These are phyloP conservation scores for Sinonovacula constricta DNA, from an alignment of 1,140 invertebrate genomes.

Conservation along the genomic window DNA sequence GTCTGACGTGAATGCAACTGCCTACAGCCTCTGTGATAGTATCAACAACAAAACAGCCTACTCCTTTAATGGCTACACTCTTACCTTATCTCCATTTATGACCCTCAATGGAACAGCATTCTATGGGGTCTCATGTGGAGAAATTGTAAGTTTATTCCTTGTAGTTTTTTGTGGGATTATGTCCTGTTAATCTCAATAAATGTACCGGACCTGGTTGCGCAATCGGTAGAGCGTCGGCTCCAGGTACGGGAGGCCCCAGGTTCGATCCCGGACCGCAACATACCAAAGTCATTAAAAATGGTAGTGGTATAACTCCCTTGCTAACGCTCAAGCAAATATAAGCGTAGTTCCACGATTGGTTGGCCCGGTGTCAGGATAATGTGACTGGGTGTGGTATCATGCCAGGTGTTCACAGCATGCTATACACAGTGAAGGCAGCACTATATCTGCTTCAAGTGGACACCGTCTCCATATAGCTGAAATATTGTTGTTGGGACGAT, in stretches of 20 bases:
- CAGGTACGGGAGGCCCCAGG: no score
- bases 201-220: background rate
- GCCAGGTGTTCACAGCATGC: no score
- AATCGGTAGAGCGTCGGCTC: no score
- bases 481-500: no score
- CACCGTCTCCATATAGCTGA: no score
- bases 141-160: constrained; percentile 14
- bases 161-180: background rate
- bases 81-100: constrained; percentile 13
- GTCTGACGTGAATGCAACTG: background rate
- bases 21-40: background rate
- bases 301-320: background rate
- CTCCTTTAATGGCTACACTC: background rate
- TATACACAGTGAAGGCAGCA: no score
- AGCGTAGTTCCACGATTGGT: no score
- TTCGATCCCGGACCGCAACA: no score
- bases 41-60: constrained; percentile 22
- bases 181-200: background rate
- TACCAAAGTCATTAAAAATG: background rate
- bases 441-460: no score
- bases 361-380: no score
- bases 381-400: no score
- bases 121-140: constrained; percentile 35
- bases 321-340: background rate
- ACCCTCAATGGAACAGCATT: background rate